phyloP scores from a whole-genome alignment of 1,140 invertebrate species.

The Polypedilum pembai region DNA sequence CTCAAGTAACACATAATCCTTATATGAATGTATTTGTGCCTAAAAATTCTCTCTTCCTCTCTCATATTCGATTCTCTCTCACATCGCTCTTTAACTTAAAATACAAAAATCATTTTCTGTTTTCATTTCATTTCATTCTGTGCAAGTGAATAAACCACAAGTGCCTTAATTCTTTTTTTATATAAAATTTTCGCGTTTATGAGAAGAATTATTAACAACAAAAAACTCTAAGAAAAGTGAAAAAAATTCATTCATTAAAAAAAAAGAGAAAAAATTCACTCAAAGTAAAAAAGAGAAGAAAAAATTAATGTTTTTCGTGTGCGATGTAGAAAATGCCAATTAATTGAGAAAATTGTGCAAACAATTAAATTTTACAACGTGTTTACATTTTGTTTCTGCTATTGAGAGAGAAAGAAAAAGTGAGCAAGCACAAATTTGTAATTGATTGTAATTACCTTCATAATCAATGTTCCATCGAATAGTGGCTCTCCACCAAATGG shows the following conservation, averaged over 20 bases:
- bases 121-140: background rate
- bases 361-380: conserved; percentile 28
- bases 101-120: conserved; percentile 14
- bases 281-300: background rate
- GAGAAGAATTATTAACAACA: background rate
- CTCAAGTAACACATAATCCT: conserved; percentile 3
- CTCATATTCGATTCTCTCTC: background rate
- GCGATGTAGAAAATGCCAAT: background rate
- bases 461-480: background rate
- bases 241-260: background rate
- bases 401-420: background rate
- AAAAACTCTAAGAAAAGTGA: background rate
- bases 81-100: background rate
- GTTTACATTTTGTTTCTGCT: conserved; percentile 21
- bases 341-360: conserved; percentile 28
- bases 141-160: background rate
- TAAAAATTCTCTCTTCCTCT: background rate
- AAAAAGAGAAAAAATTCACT: background rate
- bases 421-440: background rate
- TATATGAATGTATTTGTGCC: background rate
- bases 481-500: background rate
- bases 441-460: conserved; percentile 23
- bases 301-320: background rate
- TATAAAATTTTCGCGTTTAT: background rate
- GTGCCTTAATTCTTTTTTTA: background rate